Evolutionary conservation across 2,888 invertebrate species (phyloP).

Genomic region (Mantis religiosa): DNA sequence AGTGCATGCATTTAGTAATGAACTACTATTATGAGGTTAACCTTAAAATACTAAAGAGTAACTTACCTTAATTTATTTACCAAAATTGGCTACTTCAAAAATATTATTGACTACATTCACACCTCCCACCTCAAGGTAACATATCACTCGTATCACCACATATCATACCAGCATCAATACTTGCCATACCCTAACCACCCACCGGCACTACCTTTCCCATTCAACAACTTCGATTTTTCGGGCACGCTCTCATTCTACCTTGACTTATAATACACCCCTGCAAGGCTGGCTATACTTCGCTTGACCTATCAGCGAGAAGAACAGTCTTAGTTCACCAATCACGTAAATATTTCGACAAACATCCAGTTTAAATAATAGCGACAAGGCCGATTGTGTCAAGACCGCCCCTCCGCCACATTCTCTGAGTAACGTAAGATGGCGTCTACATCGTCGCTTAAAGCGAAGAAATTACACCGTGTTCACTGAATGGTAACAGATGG

Average conservation of each 20-base stretch:
- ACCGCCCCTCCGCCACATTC: neutral
- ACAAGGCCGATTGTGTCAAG: neutral
- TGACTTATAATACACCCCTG: neutral
- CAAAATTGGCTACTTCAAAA: neutral
- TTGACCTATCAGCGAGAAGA: neutral
- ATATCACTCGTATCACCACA: neutral
- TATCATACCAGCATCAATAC: neutral
- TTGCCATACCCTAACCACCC: neutral
- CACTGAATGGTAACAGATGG: neutral
- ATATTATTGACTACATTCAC: neutral
- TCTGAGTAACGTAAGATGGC: neutral
- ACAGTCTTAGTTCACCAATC: neutral
- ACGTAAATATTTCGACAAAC: neutral
- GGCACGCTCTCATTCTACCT: neutral
- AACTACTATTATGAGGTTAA: neutral
- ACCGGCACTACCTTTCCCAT: neutral
- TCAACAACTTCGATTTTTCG: neutral
- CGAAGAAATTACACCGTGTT: neutral
- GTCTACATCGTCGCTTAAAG: neutral
- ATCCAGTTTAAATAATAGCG: neutral
- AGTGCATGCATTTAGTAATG: too few species aligned
- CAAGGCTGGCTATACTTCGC: too few species aligned
- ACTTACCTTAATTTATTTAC: neutral
- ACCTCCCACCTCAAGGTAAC: neutral
- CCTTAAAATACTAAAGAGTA: neutral